Evolutionary conservation across 2,888 invertebrate species (phyloP), one percentile per base, ranked within the genome.

Genomic region (Aspidiotus rigidus): DNA sequence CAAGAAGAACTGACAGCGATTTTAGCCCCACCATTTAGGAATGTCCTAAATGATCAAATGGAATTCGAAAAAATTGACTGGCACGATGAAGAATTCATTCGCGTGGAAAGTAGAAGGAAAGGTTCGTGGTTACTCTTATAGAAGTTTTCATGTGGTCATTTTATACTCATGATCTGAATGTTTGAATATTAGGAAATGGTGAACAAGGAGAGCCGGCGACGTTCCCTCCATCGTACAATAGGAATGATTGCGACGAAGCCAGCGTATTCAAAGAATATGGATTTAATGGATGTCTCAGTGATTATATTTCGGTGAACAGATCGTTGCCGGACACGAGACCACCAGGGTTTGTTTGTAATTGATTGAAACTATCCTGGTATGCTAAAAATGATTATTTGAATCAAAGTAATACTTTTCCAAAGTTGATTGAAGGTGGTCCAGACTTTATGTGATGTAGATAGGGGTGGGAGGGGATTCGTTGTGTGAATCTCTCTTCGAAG

Each of bases 231-330:
- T 79, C 82, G 13, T 84, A 85, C 8, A 82, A 83, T 11, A 78
- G 79, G 64, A 78, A 79, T 0, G 74, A 83, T 59, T 90, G 90
- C 76, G 83, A 87, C 61, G 28, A 28, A 28, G 28, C 28, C 28
- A 78, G 81, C 59, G 77, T 93, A 28, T 96, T 90, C 76, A 82
- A 86, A 75, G 87, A 86, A 13, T 96, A 98, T 77, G 97, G 97
- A 0, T 98, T 96, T 77, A 95, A 96, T 78, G 97, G 89, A 0
- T 86, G 89, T 0, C 82, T 92, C 13, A 95, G 95, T 77, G 97
- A 98, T 79, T 84, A 84, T 75, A 95, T 98, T 73, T 85, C 93
- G 0, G 74, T 97, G 13, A 89, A 95, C 79, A 83, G 97, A 63
- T 88, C 95, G 0, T 71, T 90, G 56, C 87, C 87, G 0, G 90